Evolutionary conservation across 2,797 vertebrate species (phyloP).

Genomic region (Phoebastria nigripes): DNA sequence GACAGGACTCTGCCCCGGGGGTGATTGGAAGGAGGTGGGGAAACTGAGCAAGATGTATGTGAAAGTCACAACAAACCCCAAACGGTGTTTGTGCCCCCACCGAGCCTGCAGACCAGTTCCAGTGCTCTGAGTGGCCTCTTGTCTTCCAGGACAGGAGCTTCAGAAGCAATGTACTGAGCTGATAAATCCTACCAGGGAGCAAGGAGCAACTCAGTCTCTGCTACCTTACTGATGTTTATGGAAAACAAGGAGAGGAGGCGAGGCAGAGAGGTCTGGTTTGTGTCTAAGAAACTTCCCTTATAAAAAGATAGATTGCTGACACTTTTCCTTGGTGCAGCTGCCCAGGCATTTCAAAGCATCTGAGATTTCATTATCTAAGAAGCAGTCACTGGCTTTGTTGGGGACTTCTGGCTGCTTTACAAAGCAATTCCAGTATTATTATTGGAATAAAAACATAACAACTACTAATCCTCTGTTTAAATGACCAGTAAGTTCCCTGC

Average conservation of each 20-base stretch:
- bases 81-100: rapidly evolving
- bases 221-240: not conserved
- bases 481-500: constrained; percentile 32
- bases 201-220: not conserved
- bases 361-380: not conserved
- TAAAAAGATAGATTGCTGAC: not conserved
- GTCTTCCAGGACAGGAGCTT: not conserved
- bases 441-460: constrained; percentile 9
- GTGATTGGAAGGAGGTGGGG: not conserved
- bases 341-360: not conserved
- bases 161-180: not conserved
- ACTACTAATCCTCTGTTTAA: constrained; percentile 29
- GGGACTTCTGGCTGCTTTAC: constrained; percentile 7
- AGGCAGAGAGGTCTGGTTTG: not conserved
- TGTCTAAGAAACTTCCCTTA: not conserved
- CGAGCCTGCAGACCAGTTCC: not conserved
- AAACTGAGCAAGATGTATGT: not conserved
- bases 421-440: constrained; percentile 6
- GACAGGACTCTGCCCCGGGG: not conserved
- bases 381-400: not conserved
- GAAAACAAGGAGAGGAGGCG: not conserved
- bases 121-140: not conserved
- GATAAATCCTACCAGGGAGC: not conserved
- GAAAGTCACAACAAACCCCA: not conserved
- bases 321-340: not conserved